Conservation (phyloP, 2,888 invertebrate species). For the Tinea trinotella region DNA sequence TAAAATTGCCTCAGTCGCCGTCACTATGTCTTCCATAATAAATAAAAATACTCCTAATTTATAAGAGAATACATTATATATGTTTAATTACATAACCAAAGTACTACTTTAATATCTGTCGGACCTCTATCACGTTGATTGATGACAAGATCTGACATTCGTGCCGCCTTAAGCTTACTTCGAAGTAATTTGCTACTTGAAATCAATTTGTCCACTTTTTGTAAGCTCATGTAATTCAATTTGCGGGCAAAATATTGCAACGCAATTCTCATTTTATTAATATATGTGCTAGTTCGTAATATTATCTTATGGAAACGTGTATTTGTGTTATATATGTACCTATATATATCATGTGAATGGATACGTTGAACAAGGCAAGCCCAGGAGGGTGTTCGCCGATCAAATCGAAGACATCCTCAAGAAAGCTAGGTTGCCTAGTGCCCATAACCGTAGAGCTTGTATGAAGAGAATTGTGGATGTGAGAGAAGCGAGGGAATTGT, state of each 20-base stretch:
- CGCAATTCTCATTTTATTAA: not conserved
- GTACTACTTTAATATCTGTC: not conserved
- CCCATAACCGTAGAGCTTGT: no score
- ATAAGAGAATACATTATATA: conserved; percentile 10
- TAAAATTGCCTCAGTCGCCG: no score
- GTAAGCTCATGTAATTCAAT: conserved; percentile 24
- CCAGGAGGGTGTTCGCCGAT: no score
- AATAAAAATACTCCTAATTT: no score
- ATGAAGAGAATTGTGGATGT: no score
- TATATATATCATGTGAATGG: no score
- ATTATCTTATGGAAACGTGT: no score
- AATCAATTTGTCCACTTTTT: conserved; percentile 65
- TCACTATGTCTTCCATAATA: no score
- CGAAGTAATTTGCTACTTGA: conserved; percentile 59
- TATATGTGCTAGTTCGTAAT: conserved; percentile 3
- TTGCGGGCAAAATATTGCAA: not conserved
- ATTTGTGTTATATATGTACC: not conserved
- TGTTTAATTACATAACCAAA: conserved; percentile 17
- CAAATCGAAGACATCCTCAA: no score
- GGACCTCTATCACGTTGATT: not conserved
- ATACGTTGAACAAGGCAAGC: no score
- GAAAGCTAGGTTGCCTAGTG: no score
- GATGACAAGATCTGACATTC: conserved; percentile 9
- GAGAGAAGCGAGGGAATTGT: no score
- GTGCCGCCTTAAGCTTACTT: not conserved